Evolutionary conservation across 2,888 invertebrate genomes (phyloP).

Genomic region (Frankliniella fusca): DNA sequence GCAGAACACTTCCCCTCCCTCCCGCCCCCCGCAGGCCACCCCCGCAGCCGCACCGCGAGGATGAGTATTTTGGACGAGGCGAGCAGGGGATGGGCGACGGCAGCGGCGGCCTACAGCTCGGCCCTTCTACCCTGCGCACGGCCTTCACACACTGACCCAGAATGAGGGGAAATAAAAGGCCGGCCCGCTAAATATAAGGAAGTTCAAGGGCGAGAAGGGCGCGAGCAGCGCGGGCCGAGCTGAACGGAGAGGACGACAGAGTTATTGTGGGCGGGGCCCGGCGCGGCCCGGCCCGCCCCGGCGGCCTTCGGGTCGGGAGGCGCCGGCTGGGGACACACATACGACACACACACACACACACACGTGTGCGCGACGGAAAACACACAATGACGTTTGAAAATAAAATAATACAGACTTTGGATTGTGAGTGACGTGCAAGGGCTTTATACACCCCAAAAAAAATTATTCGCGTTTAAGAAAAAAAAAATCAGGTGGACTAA

Average conservation of each 20-base stretch:
- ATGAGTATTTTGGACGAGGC: not conserved
- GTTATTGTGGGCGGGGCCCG: not conserved
- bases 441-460: too few species aligned
- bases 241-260: not conserved
- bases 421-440: too few species aligned
- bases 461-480: too few species aligned
- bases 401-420: too few species aligned
- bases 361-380: too few species aligned
- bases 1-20: not conserved
- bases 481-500: too few species aligned
- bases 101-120: not conserved
- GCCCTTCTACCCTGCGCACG: not conserved
- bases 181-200: slow-evolving; percentile 1
- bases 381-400: too few species aligned
- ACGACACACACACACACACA: too few species aligned
- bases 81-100: too few species aligned
- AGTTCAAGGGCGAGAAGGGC: not conserved
- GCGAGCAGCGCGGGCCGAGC: too few species aligned
- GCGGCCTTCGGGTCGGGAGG: not conserved
- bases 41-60: not conserved
- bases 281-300: not conserved
- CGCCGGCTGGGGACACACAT: not conserved
- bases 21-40: not conserved
- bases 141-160: slow-evolving; percentile 24
- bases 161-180: not conserved